Evolutionary conservation across 1,140 invertebrate genomes (phyloP).

Genomic region (Globodera ellingtonae): DNA sequence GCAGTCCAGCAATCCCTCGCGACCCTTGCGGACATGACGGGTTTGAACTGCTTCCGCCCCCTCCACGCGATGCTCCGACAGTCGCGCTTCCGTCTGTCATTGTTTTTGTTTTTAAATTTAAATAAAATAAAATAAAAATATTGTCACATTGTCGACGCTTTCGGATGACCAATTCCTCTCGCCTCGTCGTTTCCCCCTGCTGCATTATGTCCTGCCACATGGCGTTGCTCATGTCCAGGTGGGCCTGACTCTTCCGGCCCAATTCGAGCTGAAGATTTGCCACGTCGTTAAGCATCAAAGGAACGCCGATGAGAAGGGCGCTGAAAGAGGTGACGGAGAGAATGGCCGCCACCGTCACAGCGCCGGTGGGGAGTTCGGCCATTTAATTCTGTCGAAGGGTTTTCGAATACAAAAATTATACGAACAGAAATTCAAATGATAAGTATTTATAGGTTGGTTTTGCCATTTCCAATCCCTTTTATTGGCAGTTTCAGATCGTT

Average conservation of each 20-base stretch:
- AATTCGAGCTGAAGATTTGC: conserved; percentile 42
- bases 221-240: conserved; percentile 38
- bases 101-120: neutral
- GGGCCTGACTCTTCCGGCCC: conserved; percentile 31
- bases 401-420: neutral
- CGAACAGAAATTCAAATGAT: no score
- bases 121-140: conserved; percentile 1
- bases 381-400: neutral
- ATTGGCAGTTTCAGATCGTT: no score
- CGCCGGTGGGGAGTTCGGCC: neutral
- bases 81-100: neutral
- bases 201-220: conserved; percentile 51
- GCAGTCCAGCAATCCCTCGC: neutral
- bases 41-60: conserved; percentile 5
- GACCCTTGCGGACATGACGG: conserved; percentile 8
- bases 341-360: conserved; percentile 27
- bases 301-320: conserved; percentile 41
- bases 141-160: conserved; percentile 38
- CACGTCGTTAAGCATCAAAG: conserved; percentile 42
- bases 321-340: conserved; percentile 31
- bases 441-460: no score
- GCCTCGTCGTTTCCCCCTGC: conserved; percentile 30
- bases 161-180: conserved; percentile 6
- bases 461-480: no score
- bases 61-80: neutral